phyloP scores from a whole-genome alignment of 35 echinoderm and acorn worm species.

The Lytechinus pictus region DNA sequence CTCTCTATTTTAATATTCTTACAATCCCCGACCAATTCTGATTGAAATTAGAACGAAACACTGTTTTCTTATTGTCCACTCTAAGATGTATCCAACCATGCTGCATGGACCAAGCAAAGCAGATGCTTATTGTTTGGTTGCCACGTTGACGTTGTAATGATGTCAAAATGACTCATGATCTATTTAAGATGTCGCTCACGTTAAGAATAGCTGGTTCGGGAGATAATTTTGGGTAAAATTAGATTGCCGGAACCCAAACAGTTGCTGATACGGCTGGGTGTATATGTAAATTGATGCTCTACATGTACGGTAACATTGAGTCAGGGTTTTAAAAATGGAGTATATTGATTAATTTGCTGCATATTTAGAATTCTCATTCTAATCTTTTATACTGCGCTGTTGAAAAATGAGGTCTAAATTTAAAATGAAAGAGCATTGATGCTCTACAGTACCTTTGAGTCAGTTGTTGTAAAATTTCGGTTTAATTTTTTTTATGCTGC shows the following conservation, averaged over 20 bases:
- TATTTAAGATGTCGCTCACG: neutral
- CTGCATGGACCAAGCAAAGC: neutral
- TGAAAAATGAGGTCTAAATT: no score
- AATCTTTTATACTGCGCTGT: no score
- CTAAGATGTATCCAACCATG: neutral
- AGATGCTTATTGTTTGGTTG: neutral
- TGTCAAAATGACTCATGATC: conserved; percentile 6
- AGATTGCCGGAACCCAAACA: neutral
- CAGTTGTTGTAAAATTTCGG: no score
- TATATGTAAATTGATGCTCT: neutral
- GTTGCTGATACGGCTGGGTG: neutral
- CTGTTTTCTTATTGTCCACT: neutral
- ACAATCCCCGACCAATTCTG: neutral
- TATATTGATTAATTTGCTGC: no score
- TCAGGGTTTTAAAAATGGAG: neutral
- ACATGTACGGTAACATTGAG: neutral
- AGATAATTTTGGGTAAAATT: neutral
- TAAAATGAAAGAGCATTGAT: no score
- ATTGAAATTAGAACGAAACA: neutral
- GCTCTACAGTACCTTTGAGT: no score
- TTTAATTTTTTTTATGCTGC: no score
- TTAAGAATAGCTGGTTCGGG: neutral
- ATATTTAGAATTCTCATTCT: no score
- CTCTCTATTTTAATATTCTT: neutral
- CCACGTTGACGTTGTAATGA: neutral